Evolutionary conservation across 2,888 invertebrate species (phyloP), one percentile per base, ranked within the genome.

Genomic region (Trachelus stipa): DNA sequence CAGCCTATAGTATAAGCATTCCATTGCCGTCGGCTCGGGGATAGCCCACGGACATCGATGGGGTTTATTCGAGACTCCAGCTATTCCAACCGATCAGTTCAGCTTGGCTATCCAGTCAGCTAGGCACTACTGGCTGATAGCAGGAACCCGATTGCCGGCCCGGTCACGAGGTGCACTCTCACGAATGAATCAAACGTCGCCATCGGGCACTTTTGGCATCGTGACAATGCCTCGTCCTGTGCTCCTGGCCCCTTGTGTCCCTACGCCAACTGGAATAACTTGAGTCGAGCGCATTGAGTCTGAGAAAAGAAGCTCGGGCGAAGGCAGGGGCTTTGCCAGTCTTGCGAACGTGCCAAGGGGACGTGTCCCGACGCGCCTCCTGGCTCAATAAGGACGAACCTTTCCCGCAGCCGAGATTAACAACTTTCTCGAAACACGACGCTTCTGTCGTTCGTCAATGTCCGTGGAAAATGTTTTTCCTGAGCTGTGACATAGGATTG

Each of bases 121-220:
- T 56, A 23, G 56, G 56, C 56, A 56, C 23, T 56, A 0, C 56
- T 56, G 23, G 23, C 56, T 56, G 56, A 56, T 56, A 56, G 56
- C 23, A 56, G 56, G 23, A 56, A 23, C 56, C 23, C 56, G 56
- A 56, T 56, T 56, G 56, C 56, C 56, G 56, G 56, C 56, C 56
- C 56, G 56, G 56, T 56, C 56, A 56, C 56, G 23, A 56, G 56
- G 56, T 23, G 23, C 76, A 76, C 75, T 77, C 76, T 77, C 73
- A 79, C 82, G 79, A 81, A 81, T 82, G 81, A 82, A 82, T 82
- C 80, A 79, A 82, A 81, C 77, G 78, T 79, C 81, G 80, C 80
- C 80, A 56, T 56, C 56, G 56, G 56, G 56, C 23, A 56, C 56
- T 56, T 23, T 56, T 56, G 56, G 56, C 56, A 56, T 23, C 56